Evolutionary conservation across 1,140 invertebrate species (phyloP).

Genomic region (Drosophila bipectinata): DNA sequence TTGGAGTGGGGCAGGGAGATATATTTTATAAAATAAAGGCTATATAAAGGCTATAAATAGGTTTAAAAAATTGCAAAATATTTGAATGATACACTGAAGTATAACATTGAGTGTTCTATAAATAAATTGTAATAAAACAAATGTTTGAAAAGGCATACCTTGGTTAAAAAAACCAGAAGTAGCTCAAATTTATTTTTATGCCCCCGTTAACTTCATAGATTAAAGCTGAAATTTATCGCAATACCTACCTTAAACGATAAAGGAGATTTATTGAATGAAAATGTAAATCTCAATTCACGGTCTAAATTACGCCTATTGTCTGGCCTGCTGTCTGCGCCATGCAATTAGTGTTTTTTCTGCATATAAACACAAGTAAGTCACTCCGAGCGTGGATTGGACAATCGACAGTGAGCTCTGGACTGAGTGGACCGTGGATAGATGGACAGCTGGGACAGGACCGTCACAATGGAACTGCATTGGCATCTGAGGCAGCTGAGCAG

Average conservation of each 20-base stretch:
- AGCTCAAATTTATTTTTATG: not conserved
- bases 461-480: slow-evolving; percentile 40
- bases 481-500: slow-evolving; percentile 21
- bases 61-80: too few relatives aligned
- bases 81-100: too few relatives aligned
- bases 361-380: slow-evolving; percentile 56
- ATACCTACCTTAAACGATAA: slow-evolving; percentile 38
- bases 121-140: not conserved
- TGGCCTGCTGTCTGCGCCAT: slow-evolving; percentile 21
- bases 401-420: slow-evolving; percentile 22
- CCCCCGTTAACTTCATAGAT: not conserved
- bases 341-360: slow-evolving; percentile 54
- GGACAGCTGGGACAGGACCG: slow-evolving; percentile 24
- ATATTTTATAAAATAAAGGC: too few relatives aligned
- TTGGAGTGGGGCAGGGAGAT: too few relatives aligned
- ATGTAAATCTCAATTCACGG: slow-evolving; percentile 47
- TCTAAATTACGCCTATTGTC: slow-evolving; percentile 57
- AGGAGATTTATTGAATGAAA: slow-evolving; percentile 44
- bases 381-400: slow-evolving; percentile 40
- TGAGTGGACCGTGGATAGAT: slow-evolving; percentile 30
- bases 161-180: not conserved
- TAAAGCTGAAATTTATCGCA: not conserved
- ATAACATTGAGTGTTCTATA: too few relatives aligned
- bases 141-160: not conserved
- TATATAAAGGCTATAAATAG: too few relatives aligned